Evolutionary conservation across 2,797 vertebrate genomes (phyloP), one percentile per base, ranked within the genome.

Genomic region (Molossus alvarezi): DNA sequence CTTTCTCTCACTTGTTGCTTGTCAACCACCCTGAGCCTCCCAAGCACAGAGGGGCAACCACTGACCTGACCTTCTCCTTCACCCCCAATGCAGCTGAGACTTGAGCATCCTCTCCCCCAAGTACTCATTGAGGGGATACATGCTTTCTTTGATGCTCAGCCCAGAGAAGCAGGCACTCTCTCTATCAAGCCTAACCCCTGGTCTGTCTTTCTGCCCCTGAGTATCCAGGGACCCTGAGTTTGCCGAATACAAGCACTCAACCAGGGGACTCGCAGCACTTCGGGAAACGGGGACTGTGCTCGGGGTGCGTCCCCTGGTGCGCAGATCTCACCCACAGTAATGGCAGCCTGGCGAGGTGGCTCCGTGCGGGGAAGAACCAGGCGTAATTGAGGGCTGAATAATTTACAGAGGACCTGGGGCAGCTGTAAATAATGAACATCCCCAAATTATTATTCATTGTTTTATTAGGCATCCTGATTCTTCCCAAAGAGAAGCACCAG

Each of bases 361-460:
- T 79, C 88, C 33, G 0, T 33, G 25, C 62, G 90, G 92, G 88
- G 77, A 45, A 95, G 55, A 98, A 97, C 72, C 82, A 51, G 67
- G 94, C 27, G 0, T 90, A 95, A 97, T 9, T 88, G 85, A 95
- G 90, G 89, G 73, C 20, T 96, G n/a, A 95, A 95, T 97, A 95
- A 97, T 97, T 98, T 95, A 95, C 37, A 20, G 90, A 94, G 77
- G 60, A 97, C 96, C 94, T 15, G 53, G 53, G 89, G 94, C 90
- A 95, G 73, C 96, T 97, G 96, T 97, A 98, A 98, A 98, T 97
- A 81, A 98, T 62, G 67, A 97, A 96, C 90, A 92, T 72, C 48
- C 81, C 92, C 67, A 82, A 90, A 93, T 96, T 97, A 95, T 83
- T 95, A 96, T 89, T 91, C 95, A 94, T 91, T 94, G 87, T 89